These are phyloP conservation scores for Rhinopomastus cyanomelas DNA, from an alignment of 2,113 vertebrate species.

Conservation along the genomic window DNA sequence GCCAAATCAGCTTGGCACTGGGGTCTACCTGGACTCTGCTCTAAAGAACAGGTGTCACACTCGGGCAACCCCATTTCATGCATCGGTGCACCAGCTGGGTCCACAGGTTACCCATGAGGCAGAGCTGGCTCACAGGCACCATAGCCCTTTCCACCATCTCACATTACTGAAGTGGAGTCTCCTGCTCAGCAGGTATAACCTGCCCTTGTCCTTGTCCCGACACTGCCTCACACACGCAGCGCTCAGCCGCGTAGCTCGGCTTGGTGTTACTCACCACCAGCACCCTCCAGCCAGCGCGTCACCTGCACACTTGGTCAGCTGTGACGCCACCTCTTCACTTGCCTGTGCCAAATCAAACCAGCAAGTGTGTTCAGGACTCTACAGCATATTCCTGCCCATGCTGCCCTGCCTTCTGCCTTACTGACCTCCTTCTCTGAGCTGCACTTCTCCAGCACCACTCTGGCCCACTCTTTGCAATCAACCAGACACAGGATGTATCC, in stretches of 20 bases:
- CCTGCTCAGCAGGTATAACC: constrained; percentile 39
- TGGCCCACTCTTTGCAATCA: neutral
- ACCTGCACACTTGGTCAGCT: neutral
- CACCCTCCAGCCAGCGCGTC: neutral
- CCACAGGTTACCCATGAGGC: neutral
- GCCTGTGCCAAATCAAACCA: fast-evolving
- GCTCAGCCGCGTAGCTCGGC: neutral
- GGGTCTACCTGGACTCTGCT: neutral
- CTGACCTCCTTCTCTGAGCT: neutral
- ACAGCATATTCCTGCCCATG: neutral
- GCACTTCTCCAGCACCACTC: neutral
- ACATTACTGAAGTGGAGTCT: fast-evolving
- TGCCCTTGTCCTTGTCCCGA: neutral
- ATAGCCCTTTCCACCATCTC: fast-evolving
- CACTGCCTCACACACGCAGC: fast-evolving
- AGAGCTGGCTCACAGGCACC: neutral
- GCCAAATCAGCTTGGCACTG: neutral
- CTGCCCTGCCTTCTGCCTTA: neutral
- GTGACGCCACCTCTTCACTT: neutral
- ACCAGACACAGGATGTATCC: neutral
- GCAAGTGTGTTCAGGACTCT: neutral
- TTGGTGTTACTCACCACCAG: neutral
- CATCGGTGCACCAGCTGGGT: fast-evolving
- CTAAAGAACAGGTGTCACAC: neutral
- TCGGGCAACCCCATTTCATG: neutral